Percentiles rank a stretch among this genome's conserved stretches.
Conservation (phyloP, 2,797 vertebrate genomes). For the Falco cherrug region DNA sequence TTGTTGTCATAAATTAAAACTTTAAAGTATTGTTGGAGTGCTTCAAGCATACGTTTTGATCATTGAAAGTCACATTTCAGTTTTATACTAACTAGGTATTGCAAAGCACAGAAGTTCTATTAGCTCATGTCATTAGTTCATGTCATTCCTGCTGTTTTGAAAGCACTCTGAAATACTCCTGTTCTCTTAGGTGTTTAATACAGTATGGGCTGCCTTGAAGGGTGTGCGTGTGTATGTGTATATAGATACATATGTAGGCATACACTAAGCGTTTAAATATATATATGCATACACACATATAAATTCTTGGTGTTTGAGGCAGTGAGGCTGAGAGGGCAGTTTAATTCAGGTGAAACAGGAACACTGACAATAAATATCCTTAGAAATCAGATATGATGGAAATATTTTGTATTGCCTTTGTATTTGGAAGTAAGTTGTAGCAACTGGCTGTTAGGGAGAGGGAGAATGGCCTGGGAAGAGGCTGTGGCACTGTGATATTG, state of each 20-base stretch:
- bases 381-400: background rate
- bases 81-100: background rate
- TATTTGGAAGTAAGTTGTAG: background rate
- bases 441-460: background rate
- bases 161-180: background rate
- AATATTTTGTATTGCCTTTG: background rate
- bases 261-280: background rate
- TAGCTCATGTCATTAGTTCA: background rate
- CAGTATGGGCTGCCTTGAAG: background rate
- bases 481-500: background rate
- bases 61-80: background rate
- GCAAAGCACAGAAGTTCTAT: background rate
- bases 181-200: background rate
- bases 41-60: background rate
- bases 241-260: fast-evolving
- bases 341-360: background rate
- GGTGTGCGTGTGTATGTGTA: background rate
- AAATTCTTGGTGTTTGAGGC: background rate
- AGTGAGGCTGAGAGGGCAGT: background rate
- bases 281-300: background rate
- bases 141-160: background rate
- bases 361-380: background rate
- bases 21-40: background rate
- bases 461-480: background rate
- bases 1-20: background rate